phyloP scores from a whole-genome alignment of 2,797 vertebrate species.

The Mionectes olivaceus region DNA sequence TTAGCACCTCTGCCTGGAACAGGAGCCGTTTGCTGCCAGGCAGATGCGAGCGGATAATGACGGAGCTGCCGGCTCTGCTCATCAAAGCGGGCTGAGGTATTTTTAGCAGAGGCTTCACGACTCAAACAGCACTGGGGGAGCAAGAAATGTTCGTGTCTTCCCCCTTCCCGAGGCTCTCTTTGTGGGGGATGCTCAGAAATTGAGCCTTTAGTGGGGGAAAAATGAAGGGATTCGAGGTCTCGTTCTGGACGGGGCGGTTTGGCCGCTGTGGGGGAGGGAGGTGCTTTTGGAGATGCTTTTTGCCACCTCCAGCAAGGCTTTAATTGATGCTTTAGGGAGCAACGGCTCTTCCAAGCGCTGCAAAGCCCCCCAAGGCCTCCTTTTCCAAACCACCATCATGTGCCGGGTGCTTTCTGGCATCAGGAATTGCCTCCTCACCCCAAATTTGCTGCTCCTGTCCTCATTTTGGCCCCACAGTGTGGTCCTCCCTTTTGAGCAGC shows the following conservation, averaged over 20 bases:
- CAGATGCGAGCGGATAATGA: background rate
- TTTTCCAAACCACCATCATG: rapidly evolving
- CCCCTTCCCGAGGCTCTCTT: background rate
- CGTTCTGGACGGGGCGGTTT: rapidly evolving
- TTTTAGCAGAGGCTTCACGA: conserved; percentile 1
- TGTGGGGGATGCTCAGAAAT: background rate
- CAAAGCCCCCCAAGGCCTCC: background rate
- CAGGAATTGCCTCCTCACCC: rapidly evolving
- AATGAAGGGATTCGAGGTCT: background rate
- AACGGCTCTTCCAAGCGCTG: rapidly evolving
- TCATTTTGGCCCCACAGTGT: rapidly evolving
- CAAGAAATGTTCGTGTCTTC: background rate
- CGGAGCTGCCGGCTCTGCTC: background rate
- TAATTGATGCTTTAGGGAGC: background rate
- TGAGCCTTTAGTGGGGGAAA: background rate
- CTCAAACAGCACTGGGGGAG: rapidly evolving
- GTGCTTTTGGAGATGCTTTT: background rate
- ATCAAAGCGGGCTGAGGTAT: conserved; percentile 2
- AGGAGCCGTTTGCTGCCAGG: background rate
- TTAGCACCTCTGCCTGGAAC: background rate
- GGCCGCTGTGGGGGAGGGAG: background rate
- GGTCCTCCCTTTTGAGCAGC: background rate
- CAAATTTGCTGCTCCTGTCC: background rate
- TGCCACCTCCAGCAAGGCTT: background rate
- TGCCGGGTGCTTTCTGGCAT: rapidly evolving